Evolutionary conservation across 2,888 invertebrate genomes (phyloP), one percentile per base, ranked within the genome.

Genomic region (Osmoderma eremita): DNA sequence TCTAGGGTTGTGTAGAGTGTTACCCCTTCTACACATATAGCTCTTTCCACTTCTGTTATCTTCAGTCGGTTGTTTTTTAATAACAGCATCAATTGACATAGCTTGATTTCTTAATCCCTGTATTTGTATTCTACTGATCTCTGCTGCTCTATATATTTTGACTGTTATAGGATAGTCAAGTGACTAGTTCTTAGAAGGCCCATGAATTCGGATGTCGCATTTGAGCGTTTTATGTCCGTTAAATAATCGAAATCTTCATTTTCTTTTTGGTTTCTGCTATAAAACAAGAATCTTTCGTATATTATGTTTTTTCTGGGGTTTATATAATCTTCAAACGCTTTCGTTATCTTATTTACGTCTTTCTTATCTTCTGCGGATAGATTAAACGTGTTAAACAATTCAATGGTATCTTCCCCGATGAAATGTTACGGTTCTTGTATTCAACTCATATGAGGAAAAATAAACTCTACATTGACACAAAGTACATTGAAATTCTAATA

Each of bases 301-400:
- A 61, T 63, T 6, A 68, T 69, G n/a, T 82, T 78, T 68, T 79
- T 76, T 39, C 81, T 75, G 51, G 84, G 74, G 58, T 77, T 73
- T 3, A 38, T 48, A 54, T 71, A 67, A 18, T 65, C 51, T 17
- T 70, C 65, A 49, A 69, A 69, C 24, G 62, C 63, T 18, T 67
- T 17, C 10, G 58, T 30, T 18, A 70, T 51, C 24, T 65, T 58
- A 12, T 67, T 30, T 20, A 48, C 61, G 42, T 63, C 41, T 42
- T 61, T 61, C 15, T 24, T 64, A 36, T 70, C 67, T 42, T 50
- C 61, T 30, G 63, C 64, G 4, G 51, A 30, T 63, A 70, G 39
- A 38, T 54, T 53, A 49, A 70, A 70, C 12, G 69, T 69, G 12
- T 69, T 51, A 36, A 63, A 63, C 13, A 63, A 41, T 50, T 63